Conservation (phyloP, 2,888 invertebrate species). For the Spialia ferax region DNA sequence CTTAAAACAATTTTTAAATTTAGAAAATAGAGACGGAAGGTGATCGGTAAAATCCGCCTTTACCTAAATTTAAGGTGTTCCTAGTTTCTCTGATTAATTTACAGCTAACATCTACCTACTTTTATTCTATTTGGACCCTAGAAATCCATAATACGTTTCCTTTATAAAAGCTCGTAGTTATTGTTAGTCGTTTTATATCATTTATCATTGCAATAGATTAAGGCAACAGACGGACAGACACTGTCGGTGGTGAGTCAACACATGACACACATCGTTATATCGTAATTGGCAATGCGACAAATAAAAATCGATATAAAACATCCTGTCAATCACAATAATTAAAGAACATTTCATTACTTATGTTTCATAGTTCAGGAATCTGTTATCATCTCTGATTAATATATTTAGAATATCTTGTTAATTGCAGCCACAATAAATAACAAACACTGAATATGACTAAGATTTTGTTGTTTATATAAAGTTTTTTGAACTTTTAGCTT, state of each 20-base stretch:
- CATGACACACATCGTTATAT: constrained; percentile 37
- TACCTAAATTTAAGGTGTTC: too few species aligned
- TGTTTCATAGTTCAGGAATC: constrained; percentile 10
- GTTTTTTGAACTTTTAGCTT: not conserved
- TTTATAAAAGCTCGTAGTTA: constrained; percentile 11
- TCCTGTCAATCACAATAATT: constrained; percentile 30
- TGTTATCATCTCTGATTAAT: not conserved
- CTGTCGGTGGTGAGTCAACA: constrained; percentile 34
- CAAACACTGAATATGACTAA: not conserved
- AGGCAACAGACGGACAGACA: constrained; percentile 38
- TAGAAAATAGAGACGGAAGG: too few species aligned
- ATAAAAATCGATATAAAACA: constrained; percentile 36
- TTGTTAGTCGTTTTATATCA: constrained; percentile 12
- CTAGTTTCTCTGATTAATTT: too few species aligned
- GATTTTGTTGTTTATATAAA: not conserved
- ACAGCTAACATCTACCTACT: too few species aligned
- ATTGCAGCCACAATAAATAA: not conserved
- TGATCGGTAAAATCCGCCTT: too few species aligned
- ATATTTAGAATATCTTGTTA: not conserved
- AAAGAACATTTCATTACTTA: constrained; percentile 16
- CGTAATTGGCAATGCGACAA: constrained; percentile 36
- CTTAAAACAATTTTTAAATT: too few species aligned
- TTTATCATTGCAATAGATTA: constrained; percentile 38
- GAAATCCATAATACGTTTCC: not conserved
- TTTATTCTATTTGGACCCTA: not conserved